Conservation (phyloP, 2,888 invertebrate species). For the Biston betularia region DNA sequence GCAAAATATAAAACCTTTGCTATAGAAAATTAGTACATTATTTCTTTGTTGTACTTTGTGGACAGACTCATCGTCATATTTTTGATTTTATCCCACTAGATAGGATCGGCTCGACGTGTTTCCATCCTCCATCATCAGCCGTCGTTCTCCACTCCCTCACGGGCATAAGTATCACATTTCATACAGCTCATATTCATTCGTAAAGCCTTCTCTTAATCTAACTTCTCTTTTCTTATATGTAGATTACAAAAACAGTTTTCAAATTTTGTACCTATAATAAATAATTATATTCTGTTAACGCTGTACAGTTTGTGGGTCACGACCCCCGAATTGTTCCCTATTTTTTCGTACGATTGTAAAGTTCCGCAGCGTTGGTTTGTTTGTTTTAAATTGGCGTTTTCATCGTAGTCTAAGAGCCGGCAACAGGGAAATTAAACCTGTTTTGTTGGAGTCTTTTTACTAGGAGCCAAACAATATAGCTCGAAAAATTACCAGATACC, state of each 20-base stretch:
- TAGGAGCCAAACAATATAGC: no score
- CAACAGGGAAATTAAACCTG: background rate
- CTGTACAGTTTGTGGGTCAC: slow-evolving; percentile 43
- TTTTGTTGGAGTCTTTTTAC: background rate
- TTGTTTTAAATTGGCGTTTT: slow-evolving; percentile 44
- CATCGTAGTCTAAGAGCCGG: slow-evolving; percentile 30
- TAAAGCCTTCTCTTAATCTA: no score
- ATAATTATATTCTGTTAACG: slow-evolving; percentile 18
- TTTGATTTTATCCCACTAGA: no score
- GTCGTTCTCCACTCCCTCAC: no score
- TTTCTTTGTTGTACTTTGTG: no score
- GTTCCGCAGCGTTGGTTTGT: slow-evolving; percentile 38
- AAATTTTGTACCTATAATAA: background rate
- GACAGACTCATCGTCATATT: no score
- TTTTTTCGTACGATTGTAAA: slow-evolving; percentile 48
- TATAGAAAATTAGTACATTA: background rate
- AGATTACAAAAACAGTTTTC: no score
- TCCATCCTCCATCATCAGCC: no score
- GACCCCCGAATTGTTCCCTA: slow-evolving; percentile 40
- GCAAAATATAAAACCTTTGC: no score
- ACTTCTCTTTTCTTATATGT: no score
- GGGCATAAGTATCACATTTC: background rate
- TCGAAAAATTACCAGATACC: no score
- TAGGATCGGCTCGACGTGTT: no score
- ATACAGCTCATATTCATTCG: background rate